Evolutionary conservation across 2,113 vertebrate species (phyloP).

Genomic region (Butorides virescens): DNA sequence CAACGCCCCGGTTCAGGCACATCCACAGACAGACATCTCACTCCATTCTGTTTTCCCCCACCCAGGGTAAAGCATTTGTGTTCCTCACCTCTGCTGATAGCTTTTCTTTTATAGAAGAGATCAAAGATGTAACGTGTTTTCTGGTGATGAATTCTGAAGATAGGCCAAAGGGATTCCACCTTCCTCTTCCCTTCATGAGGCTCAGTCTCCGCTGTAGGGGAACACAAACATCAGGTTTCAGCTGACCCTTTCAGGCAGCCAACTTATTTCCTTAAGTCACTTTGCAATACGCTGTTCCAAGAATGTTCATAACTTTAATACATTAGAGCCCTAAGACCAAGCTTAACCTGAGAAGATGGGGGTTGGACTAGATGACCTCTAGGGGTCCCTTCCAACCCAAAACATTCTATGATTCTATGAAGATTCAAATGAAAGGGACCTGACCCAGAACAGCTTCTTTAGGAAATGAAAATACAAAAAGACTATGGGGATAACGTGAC

Average conservation of each 20-base stretch:
- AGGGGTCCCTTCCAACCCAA: too few species aligned
- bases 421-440: neutral
- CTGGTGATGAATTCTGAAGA: slow-evolving; percentile 97
- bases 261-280: neutral
- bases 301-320: accelerated
- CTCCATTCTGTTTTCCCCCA: accelerated
- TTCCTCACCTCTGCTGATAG: slow-evolving; percentile 93
- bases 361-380: too few species aligned
- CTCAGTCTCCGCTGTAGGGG: slow-evolving; percentile 86
- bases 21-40: neutral
- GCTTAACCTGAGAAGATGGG: neutral
- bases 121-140: slow-evolving; percentile 96
- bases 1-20: neutral
- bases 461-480: neutral
- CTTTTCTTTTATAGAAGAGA: slow-evolving; percentile 97
- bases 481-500: neutral
- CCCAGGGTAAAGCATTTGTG: neutral
- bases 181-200: slow-evolving; percentile 96
- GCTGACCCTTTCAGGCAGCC: neutral
- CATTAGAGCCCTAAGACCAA: accelerated
- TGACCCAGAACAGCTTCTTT: neutral
- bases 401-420: too few species aligned
- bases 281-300: neutral
- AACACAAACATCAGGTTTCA: neutral
- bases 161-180: slow-evolving; percentile 96